These are phyloP conservation scores for Ophion ellenae DNA, from an alignment of 2,888 invertebrate species.

Conservation along the genomic window DNA sequence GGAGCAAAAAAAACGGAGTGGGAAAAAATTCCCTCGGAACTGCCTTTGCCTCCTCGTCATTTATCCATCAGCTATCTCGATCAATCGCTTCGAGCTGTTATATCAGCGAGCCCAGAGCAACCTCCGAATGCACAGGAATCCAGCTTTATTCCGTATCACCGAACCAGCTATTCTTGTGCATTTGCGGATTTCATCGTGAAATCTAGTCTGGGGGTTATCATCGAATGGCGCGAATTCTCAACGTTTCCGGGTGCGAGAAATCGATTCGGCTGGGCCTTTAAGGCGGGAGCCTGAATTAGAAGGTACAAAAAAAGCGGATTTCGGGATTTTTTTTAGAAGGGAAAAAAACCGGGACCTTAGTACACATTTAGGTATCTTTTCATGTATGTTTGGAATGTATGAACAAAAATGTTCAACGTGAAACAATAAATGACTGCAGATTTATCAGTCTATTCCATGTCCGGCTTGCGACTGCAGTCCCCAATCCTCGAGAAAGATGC, in stretches of 20 bases:
- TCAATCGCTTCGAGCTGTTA: conserved; percentile 14
- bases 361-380: too few species aligned
- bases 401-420: too few species aligned
- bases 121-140: neutral
- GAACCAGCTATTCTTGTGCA: neutral
- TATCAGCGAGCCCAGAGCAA: neutral
- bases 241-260: neutral
- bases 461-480: too few species aligned
- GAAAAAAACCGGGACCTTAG: too few species aligned
- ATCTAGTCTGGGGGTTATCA: neutral
- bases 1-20: neutral
- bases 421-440: too few species aligned
- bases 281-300: too few species aligned
- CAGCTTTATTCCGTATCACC: neutral
- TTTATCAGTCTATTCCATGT: too few species aligned
- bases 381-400: too few species aligned
- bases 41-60: conserved; percentile 31
- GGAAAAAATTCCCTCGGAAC: neutral
- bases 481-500: too few species aligned
- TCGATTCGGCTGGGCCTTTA: neutral
- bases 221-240: neutral
- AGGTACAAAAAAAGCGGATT: too few species aligned
- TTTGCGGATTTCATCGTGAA: neutral
- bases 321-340: too few species aligned
- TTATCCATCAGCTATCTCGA: conserved; percentile 36